Evolutionary conservation across 1,140 invertebrate species (phyloP).

Genomic region (Bathynomus jamesi): DNA sequence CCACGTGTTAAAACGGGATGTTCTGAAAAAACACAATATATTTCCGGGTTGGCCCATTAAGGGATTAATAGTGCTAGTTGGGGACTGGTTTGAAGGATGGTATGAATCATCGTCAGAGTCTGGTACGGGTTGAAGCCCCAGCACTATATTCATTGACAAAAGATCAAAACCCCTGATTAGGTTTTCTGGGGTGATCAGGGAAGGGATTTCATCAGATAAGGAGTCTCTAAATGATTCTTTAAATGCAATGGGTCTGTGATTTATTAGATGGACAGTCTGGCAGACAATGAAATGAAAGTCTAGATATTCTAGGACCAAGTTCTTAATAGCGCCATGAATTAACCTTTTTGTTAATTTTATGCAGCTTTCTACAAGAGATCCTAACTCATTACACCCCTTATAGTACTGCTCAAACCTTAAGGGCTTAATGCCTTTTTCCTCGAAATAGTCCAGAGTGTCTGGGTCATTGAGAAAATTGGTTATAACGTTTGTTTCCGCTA

Average conservation of each 20-base stretch:
- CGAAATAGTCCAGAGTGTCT: neutral
- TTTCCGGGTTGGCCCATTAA: too few relatives aligned
- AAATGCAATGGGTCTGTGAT: slow-evolving; percentile 3
- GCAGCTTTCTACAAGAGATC: neutral
- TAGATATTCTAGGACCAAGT: neutral
- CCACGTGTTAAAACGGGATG: too few relatives aligned
- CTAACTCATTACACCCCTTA: slow-evolving; percentile 3
- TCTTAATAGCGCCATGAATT: neutral
- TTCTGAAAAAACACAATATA: too few relatives aligned
- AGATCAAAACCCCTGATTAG: neutral
- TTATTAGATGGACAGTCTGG: slow-evolving; percentile 5
- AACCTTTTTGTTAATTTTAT: neutral
- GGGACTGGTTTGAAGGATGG: neutral
- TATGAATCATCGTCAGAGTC: too few relatives aligned
- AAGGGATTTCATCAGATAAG: neutral
- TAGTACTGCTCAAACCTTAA: neutral
- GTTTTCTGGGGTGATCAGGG: neutral
- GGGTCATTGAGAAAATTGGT: neutral
- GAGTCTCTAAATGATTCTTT: too few relatives aligned
- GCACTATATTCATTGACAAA: neutral
- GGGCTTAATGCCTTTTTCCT: neutral
- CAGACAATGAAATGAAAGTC: slow-evolving; percentile 1
- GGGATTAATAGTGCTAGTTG: neutral
- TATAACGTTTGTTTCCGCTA: neutral
- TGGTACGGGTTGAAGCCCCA: neutral